Base-by-base conservation (phyloP, 1,140 invertebrate species). In the Drosophila sp. region DNA sequence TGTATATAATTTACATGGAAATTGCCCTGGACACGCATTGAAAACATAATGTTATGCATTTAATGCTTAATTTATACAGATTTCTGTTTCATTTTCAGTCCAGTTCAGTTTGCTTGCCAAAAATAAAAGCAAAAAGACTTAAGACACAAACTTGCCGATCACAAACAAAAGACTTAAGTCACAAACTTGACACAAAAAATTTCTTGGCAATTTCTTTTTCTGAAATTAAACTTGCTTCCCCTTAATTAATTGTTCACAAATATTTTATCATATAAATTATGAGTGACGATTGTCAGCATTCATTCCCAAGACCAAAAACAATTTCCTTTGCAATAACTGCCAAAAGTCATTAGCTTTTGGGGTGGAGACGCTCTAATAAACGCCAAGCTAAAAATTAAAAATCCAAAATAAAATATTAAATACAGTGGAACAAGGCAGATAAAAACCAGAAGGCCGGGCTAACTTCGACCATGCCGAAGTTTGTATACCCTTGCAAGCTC, bases 1-100 rank as follows among this genome's bases (percentile, higher is more conserved):
- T 85, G 84, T 80, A 90, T 89, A 89, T 89, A 89, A 89, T 89
- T 89, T 84, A 83, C 63, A 89, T 84, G 84, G 71, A 89, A 89
- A 89, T 89, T 89, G 71, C 66, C 68, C 61, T 73, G 72, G 54
- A 44, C 30, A 56, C 32, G 63, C 64, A 50, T 67, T 56, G 65
- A 70, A 50, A 50, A 68, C 57, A 55, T 77, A 71, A 80, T 89
- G 76, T 83, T 76, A 79, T 79, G 54, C 70, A 84, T 71, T 89
- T 84, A 89, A 89, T 89, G 84, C 63, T 72, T 89, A 84, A 89
- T 89, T 89, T 89, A 89, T 89, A 84, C 74, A 65, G 69, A 89
- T 80, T 87, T 85, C 74, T 67, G 60, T 60, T 80, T 71, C 73
- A 74, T 60, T 66, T 73, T 73, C 72, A 41, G 54, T 55, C 17